These are phyloP conservation scores for Ctenosaura bakeri DNA, from an alignment of 2,797 vertebrate genomes.

Conservation along the genomic window DNA sequence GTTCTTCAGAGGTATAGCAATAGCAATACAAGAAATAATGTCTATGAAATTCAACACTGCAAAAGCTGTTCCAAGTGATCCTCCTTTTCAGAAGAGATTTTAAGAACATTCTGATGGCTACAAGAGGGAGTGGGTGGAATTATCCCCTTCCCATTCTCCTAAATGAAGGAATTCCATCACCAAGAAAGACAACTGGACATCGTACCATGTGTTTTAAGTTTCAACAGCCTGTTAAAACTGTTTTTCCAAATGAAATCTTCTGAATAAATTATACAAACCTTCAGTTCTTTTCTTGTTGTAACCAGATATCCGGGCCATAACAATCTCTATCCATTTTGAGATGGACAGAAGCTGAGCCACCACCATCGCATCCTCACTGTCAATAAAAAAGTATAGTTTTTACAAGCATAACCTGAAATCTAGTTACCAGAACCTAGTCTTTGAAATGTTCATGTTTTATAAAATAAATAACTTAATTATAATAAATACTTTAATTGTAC, in stretches of 20 bases:
- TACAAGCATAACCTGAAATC: not conserved
- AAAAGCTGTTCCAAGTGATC: not conserved
- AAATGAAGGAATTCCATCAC: not conserved
- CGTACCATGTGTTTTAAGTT: not conserved
- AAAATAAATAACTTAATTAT: not conserved
- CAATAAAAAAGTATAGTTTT: conserved; percentile 55
- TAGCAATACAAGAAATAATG: not conserved
- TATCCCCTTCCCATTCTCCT: not conserved
- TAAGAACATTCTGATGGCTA: not conserved
- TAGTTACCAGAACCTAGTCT: not conserved
- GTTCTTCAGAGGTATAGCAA: not conserved
- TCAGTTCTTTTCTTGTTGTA: conserved; percentile 79
- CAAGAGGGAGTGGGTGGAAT: not conserved
- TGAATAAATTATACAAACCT: conserved; percentile 76
- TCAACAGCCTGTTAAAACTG: not conserved
- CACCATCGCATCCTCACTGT: conserved; percentile 92
- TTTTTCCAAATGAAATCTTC: conserved; percentile 1
- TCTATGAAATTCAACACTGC: not conserved
- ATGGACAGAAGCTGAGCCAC: conserved; percentile 91
- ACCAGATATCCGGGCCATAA: conserved; percentile 87
- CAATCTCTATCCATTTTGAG: conserved; percentile 91
- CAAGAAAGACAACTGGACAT: not conserved
- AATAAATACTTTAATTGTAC: not conserved
- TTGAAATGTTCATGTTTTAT: not conserved
- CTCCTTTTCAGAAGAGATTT: not conserved